Evolutionary conservation across 2,888 invertebrate species (phyloP).

Genomic region (Coenonympha glycerion): DNA sequence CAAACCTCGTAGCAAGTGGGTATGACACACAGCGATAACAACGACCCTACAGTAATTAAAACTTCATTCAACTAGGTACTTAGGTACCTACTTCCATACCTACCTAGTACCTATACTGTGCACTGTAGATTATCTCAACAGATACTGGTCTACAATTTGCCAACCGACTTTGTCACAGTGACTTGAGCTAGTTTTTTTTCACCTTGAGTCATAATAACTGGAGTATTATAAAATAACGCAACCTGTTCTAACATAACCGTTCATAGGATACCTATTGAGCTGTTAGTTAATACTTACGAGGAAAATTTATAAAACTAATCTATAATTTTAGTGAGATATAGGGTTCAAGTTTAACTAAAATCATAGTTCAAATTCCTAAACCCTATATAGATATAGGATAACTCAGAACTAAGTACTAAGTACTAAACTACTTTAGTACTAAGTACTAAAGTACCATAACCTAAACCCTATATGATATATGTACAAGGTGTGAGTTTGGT

Average conservation of each 20-base stretch:
- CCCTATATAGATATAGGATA: no score
- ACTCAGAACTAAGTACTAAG: no score
- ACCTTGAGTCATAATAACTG: neutral
- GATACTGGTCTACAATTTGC: conserved; percentile 31
- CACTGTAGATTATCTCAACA: conserved; percentile 36
- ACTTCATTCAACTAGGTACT: conserved; percentile 36
- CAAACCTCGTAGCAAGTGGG: conserved; percentile 31
- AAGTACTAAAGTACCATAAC: no score
- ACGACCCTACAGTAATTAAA: conserved; percentile 39
- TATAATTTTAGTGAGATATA: no score
- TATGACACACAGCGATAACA: conserved; percentile 43
- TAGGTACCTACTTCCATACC: neutral
- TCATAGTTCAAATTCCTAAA: no score
- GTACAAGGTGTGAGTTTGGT: no score
- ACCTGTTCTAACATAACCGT: neutral
- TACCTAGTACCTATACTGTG: neutral
- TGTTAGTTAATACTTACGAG: no score
- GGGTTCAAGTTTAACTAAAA: no score
- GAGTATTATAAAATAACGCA: neutral
- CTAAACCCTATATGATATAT: no score
- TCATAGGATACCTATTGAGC: neutral
- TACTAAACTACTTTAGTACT: no score
- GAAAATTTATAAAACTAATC: no score
- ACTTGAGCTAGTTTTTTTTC: conserved; percentile 5
- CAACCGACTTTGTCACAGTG: conserved; percentile 14